phyloP scores from a whole-genome alignment of 2,113 vertebrate species.

The Deroptyus accipitrinus region DNA sequence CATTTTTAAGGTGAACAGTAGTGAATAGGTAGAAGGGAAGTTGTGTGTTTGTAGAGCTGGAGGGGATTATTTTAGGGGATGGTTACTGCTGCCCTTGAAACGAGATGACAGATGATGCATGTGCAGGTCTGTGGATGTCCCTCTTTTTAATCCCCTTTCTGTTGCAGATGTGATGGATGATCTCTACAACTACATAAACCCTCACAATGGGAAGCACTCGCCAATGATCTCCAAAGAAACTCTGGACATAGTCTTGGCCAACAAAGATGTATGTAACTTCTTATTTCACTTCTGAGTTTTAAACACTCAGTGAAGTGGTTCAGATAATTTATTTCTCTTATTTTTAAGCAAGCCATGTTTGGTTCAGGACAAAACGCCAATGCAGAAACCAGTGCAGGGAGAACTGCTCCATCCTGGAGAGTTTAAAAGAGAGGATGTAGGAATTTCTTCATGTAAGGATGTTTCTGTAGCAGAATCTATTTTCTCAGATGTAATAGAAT shows the following conservation, averaged over 20 bases:
- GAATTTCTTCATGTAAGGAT: neutral
- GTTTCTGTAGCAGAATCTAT: neutral
- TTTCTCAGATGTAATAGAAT: neutral
- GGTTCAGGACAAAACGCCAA: neutral
- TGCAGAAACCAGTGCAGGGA: neutral
- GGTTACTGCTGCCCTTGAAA: neutral
- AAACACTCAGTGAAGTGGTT: neutral
- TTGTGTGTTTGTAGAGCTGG: neutral
- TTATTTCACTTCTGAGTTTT: neutral
- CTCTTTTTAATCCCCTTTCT: neutral
- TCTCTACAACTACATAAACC: conserved; percentile 91
- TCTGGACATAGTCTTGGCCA: conserved; percentile 84
- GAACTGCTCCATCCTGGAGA: neutral
- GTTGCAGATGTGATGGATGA: conserved; percentile 93
- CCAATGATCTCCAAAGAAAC: conserved; percentile 94
- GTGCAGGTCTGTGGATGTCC: neutral
- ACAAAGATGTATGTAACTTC: conserved; percentile 86
- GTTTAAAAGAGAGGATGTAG: neutral
- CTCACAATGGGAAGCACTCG: conserved; percentile 85
- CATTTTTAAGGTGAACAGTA: accelerated
- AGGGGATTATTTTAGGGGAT: neutral
- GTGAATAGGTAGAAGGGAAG: neutral
- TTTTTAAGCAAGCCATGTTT: neutral
- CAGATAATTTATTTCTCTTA: neutral
- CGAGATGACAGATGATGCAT: too few relatives aligned